Base-by-base conservation (phyloP, 1,140 invertebrate species). In the Drosophila biarmipes region DNA sequence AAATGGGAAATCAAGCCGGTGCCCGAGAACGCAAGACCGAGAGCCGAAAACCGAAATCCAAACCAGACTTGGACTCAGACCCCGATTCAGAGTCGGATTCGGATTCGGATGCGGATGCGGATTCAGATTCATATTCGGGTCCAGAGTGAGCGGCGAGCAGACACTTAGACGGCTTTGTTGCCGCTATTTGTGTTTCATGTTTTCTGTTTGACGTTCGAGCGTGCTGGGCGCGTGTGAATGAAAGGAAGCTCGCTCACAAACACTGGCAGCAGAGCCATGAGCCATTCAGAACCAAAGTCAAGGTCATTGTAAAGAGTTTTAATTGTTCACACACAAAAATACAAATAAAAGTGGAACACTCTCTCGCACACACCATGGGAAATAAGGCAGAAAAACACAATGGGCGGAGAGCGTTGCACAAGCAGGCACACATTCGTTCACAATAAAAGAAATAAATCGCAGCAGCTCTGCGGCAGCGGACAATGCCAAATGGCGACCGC, bases 231-330 rank as follows among this genome's bases (percentile, higher is more conserved):
- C 84, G 84, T 87, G 84, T 89, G 84, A 87, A 87, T 87, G 84
- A 89, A 80, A 87, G 84, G 84, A 87, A 87, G 84, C 84, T 87
- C 82, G 64, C 68, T 80, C 73, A 85, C 68, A 80, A 78, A 75
- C 52, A 58, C 48, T 67, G 42, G 35, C 35, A 19, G 38, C 3
- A n/a, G 38, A 19, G 17, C 40, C 40, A 43, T 43, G 46, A 63
- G 62, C 61, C 43, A 27, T 34, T 78, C 78, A 86, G 73, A 75
- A 90, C 90, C 90, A 91, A 91, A 91, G 90, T 91, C 90, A 91
- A 91, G 90, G 90, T 91, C 90, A 91, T 91, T 89, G 90, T 84
- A 91, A 91, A 91, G 90, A 91, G 90, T 91, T 91, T 89, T 91
- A 91, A 91, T 91, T 91, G 90, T 91, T 91, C 90, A 77, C 66